A percentile compares a stretch with the other conserved stretches of the same genome.
Conservation (phyloP, 2,888 invertebrate species). For the Cataglyphis livida region DNA sequence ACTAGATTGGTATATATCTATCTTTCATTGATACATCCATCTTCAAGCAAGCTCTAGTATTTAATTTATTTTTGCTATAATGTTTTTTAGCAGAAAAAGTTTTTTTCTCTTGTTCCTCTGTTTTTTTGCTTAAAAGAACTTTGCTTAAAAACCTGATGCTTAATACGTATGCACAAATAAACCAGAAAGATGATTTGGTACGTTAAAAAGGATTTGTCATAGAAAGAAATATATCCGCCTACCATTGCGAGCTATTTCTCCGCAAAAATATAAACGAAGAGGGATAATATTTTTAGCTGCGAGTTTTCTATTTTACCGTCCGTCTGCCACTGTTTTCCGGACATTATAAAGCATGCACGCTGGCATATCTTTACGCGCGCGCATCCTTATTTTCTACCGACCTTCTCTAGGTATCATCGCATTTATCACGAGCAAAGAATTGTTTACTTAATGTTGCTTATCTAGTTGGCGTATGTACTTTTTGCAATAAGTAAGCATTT, state of each 20-base stretch:
- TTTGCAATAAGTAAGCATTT: not conserved
- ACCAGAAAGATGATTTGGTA: not conserved
- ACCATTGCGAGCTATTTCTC: conserved; percentile 21
- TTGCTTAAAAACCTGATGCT: conserved; percentile 26
- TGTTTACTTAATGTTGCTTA: not conserved
- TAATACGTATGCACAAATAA: conserved; percentile 19
- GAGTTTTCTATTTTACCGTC: conserved; percentile 8
- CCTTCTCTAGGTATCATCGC: not conserved
- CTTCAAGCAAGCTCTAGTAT: not conserved
- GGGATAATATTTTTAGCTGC: conserved; percentile 29
- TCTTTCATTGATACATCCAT: not conserved
- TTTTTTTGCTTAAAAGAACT: not conserved
- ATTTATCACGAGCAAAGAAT: conserved; percentile 23
- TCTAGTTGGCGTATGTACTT: not conserved
- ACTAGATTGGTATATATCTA: not conserved
- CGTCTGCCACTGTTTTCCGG: conserved; percentile 19
- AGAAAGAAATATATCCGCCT: conserved; percentile 20
- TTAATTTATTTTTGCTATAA: conserved; percentile 5
- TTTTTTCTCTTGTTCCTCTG: not conserved
- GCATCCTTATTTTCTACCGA: conserved; percentile 12
- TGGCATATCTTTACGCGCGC: not conserved
- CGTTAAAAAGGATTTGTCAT: conserved; percentile 37
- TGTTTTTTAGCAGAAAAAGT: not conserved
- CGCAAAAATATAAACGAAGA: conserved; percentile 18
- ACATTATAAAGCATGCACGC: conserved; percentile 3